Evolutionary conservation across 2,113 vertebrate genomes (phyloP), one percentile per base, ranked within the genome.

Genomic region (Verasper variegatus): DNA sequence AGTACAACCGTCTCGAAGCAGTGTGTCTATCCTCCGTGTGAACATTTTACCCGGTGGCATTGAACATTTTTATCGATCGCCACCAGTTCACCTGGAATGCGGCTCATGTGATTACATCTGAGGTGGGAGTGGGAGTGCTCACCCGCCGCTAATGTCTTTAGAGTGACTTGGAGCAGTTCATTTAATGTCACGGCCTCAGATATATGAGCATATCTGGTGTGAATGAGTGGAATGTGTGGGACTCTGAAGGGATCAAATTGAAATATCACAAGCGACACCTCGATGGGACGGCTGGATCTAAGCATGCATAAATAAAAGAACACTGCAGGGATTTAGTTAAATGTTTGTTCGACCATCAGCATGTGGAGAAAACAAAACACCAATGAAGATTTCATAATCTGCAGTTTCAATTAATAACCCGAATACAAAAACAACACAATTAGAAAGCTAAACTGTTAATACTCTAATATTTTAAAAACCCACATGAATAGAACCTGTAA

Each of bases 101-200:
- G 31, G 24, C 13, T 63, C 47, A 83, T 74, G 55, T 26, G 64
- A 71, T 78, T 58, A 66, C 59, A 72, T 66, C 59, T 56, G 49
- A 27, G 63, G 63, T 37, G 18, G 17, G 21, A 35, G 63, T 27
- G 18, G 20, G 21, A 47, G 31, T 24, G 21, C 12, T 15, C 40
- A 47, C 1, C 14, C 15, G 37, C 7, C 14, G 17, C 47, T 58
- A 65, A 10, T 42, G 70, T 59, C 12, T 74, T 74, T 60, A 51
- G n/a, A 35, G 49, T 26, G 60, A 58, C 7, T 8, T 31, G 56
- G 74, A 68, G 60, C 15, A 0, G 20, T 12, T 68, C 0, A 71
- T 64, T 68, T 15, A 68, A 83, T 57, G 71, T 61, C 45, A 57
- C 13, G 8, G 15, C 37, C 52, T 52, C 63, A 76, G 31, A 31